Conservation (phyloP, 2,113 vertebrate genomes). For the Mirounga angustirostris region DNA sequence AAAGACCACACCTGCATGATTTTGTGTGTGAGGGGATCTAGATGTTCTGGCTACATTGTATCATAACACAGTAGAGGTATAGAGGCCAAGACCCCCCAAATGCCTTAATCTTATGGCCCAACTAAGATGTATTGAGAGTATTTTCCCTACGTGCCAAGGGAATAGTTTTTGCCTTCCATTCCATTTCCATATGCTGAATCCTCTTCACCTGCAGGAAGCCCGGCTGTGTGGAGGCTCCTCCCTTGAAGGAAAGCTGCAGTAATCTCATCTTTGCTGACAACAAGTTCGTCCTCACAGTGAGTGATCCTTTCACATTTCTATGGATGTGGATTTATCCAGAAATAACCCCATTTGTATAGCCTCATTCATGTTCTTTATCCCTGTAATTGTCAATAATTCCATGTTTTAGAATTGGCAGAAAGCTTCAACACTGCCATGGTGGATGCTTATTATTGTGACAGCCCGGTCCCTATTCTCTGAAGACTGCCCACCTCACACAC, state of each 20-base stretch:
- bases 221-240: neutral
- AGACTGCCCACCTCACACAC: neutral
- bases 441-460: neutral
- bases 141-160: constrained; percentile 12
- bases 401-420: constrained; percentile 46
- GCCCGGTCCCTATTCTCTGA: neutral
- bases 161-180: constrained; percentile 49
- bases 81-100: neutral
- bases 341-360: neutral
- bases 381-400: constrained; percentile 50
- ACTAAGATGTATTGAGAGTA: constrained; percentile 62
- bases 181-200: constrained; percentile 32
- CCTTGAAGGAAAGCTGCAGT: constrained; percentile 56
- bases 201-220: constrained; percentile 58
- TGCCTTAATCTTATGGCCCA: constrained; percentile 43
- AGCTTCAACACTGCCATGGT: neutral
- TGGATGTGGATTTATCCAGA: constrained; percentile 34
- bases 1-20: neutral
- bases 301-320: constrained; percentile 59
- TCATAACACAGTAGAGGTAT: neutral
- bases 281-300: constrained; percentile 38
- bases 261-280: constrained; percentile 56
- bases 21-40: neutral
- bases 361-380: constrained; percentile 36
- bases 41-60: neutral